phyloP scores from a whole-genome alignment of 2,113 vertebrate species.

The Poeciliopsis occidentalis region DNA sequence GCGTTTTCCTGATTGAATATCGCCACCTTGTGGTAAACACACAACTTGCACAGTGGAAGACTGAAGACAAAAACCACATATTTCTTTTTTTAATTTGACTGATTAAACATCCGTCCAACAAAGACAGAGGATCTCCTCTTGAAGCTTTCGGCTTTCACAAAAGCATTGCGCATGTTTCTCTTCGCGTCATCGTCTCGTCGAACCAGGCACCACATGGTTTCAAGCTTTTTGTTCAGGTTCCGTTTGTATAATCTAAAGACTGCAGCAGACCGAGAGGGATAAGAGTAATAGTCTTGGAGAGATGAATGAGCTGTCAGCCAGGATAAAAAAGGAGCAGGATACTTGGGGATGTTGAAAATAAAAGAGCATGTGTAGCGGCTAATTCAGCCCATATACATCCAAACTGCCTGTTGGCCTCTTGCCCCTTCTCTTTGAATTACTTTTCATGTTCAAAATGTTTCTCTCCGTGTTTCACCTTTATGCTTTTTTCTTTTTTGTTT shows the following conservation, averaged over 20 bases:
- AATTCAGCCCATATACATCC: slow-evolving; percentile 15
- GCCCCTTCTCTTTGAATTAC: slow-evolving; percentile 2
- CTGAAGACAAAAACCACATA: background rate
- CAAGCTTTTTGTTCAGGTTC: background rate
- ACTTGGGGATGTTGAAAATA: slow-evolving; percentile 27
- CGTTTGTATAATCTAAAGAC: slow-evolving; percentile 8
- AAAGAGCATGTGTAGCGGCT: slow-evolving; percentile 44
- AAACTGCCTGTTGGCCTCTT: slow-evolving; percentile 1
- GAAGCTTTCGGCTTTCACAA: slow-evolving; percentile 10
- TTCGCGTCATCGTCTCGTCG: background rate
- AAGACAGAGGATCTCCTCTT: slow-evolving; percentile 1
- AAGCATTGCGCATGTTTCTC: background rate
- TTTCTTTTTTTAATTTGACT: background rate
- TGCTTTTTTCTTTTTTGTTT: background rate
- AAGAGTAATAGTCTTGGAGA: slow-evolving; percentile 15
- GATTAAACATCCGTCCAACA: background rate
- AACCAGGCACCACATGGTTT: background rate
- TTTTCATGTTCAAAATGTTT: slow-evolving; percentile 3
- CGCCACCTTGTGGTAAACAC: slow-evolving; percentile 66
- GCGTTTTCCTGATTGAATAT: slow-evolving; percentile 52
- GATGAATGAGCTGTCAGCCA: slow-evolving; percentile 61
- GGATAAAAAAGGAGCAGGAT: slow-evolving; percentile 34
- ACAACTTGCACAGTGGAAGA: slow-evolving; percentile 18
- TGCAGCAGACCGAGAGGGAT: slow-evolving; percentile 13
- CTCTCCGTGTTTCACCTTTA: background rate